Percentiles rank a stretch among this genome's conserved stretches.
phyloP scores from a whole-genome alignment of 2,888 invertebrate genomes.

The Tenodera sinensis region DNA sequence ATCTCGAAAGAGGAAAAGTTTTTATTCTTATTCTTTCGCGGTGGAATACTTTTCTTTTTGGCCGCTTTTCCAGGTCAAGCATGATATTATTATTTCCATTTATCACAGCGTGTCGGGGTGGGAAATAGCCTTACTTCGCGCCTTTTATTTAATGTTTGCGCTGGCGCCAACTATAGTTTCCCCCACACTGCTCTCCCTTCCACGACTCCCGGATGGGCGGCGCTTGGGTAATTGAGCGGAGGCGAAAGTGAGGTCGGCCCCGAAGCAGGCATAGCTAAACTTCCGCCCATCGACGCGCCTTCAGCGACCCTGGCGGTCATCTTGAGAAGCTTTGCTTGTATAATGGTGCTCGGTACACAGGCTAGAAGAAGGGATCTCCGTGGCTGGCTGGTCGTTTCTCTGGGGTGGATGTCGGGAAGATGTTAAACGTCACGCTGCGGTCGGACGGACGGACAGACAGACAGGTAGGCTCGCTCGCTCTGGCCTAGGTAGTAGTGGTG shows the following conservation, averaged over 20 bases:
- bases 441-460: neutral
- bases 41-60: neutral
- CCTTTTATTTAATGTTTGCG: conserved; percentile 5
- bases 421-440: neutral
- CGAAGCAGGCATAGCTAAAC: neutral
- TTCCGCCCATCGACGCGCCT: conserved; percentile 9
- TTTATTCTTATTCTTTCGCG: neutral
- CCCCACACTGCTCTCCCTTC: neutral
- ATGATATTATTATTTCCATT: conserved; percentile 2
- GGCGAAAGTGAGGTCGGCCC: neutral
- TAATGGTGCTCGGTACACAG: conserved; percentile 1
- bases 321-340: neutral
- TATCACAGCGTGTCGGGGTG: neutral
- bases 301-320: conserved; percentile 12
- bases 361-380: neutral
- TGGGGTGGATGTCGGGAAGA: neutral
- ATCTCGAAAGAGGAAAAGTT: neutral
- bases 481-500: neutral
- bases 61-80: neutral
- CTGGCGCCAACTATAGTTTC: neutral
- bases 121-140: conserved; percentile 4
- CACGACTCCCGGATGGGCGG: neutral
- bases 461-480: neutral
- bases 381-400: neutral
- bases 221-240: neutral